Evolutionary conservation across 2,797 vertebrate genomes (phyloP), one percentile per base, ranked within the genome.

Genomic region (Clarias pachynema): DNA sequence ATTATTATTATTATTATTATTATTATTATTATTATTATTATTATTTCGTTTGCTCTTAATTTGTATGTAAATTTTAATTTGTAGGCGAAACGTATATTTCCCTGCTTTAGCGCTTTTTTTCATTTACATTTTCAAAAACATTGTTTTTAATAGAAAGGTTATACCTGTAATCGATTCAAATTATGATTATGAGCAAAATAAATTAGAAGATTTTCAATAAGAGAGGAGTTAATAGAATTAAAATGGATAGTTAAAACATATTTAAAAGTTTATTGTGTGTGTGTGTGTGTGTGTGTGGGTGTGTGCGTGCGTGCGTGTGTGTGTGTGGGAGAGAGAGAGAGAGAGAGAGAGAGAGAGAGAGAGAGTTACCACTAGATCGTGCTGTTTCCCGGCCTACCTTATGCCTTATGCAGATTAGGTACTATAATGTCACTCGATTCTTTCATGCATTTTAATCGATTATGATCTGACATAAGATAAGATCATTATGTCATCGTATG

Each of bases 301-400:
- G 16, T 78, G 53, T 49, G 74, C 20, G 24, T 53, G 40, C 56
- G 72, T 66, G 26, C 31, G 60, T 14, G 26, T 65, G 26, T 10
- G 26, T 57, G 49, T 56, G n/a, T 57, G 53, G 4, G 10, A 44
- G 40, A 44, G 44, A 49, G 44, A 63, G 22, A 49, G 44, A 49
- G 44, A 49, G 44, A 49, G 44, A 49, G 44, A 49, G 44, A 49
- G 44, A 49, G 44, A 49, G 44, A 49, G 44, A 49, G 44, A 49
- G 44, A 49, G 44, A 49, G 2, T 49, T 49, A 79, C 22, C 79
- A 53, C 60, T 80, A 66, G 62, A 29, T 49, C 66, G 79, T 66
- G 79, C 79, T 80, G 31, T 80, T 80, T 80, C 57, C 56, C 62
- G 79, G 29, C 60, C 18, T 12, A 53, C 62, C 31, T 62, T 34